These are phyloP conservation scores for Okapia johnstoni DNA, from an alignment of 2,113 vertebrate species.

Conservation along the genomic window DNA sequence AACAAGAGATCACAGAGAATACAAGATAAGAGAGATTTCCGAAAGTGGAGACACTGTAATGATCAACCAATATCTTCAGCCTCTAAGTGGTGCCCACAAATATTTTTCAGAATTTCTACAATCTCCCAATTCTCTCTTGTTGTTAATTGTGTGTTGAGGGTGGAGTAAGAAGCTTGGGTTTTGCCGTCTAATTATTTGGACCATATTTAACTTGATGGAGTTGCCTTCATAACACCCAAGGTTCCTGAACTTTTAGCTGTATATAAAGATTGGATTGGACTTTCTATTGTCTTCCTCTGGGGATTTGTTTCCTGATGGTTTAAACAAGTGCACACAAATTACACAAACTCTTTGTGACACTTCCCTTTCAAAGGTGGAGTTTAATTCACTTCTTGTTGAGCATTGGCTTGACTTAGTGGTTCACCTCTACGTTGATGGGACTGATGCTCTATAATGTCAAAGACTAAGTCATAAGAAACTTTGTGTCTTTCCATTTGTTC, in stretches of 20 bases:
- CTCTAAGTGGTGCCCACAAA: not conserved
- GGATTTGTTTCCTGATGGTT: not conserved
- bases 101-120: not conserved
- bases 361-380: not conserved
- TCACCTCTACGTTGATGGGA: not conserved
- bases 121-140: not conserved
- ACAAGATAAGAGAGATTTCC: not conserved
- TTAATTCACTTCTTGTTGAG: not conserved
- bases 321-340: not conserved
- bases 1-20: not conserved
- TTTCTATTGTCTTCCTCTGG: not conserved
- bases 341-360: not conserved
- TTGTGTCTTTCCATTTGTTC: not conserved
- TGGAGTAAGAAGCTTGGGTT: not conserved
- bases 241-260: not conserved
- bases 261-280: not conserved
- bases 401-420: not conserved
- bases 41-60: fast-evolving
- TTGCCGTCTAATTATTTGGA: not conserved
- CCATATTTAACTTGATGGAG: not conserved
- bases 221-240: fast-evolving
- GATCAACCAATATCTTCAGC: not conserved
- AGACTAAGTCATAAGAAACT: not conserved
- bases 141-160: not conserved
- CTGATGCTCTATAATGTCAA: no score